Evolutionary conservation across 2,797 vertebrate species (phyloP).

Genomic region (Ptychadena robeensis): DNA sequence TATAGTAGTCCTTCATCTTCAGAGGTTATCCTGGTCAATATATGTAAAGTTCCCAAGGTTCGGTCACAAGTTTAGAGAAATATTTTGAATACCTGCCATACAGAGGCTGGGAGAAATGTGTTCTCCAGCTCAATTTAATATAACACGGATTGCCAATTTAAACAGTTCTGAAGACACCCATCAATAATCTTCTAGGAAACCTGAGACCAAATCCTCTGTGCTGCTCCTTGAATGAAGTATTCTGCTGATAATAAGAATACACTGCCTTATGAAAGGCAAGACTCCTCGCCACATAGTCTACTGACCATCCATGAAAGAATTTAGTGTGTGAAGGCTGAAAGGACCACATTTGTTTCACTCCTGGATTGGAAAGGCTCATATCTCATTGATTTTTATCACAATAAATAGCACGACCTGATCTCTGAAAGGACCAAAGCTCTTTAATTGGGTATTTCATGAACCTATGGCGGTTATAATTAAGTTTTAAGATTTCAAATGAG

Average conservation of each 20-base stretch:
- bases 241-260: conserved; percentile 48
- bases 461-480: background rate
- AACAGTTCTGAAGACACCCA: conserved; percentile 47
- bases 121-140: conserved; percentile 26
- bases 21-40: background rate
- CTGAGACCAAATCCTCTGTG: conserved; percentile 24
- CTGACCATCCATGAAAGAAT: conserved; percentile 42
- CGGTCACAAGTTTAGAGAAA: conserved; percentile 42
- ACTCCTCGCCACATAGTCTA: conserved; percentile 1
- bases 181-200: conserved; percentile 42
- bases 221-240: conserved; percentile 52
- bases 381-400: conserved; percentile 46
- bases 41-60: conserved; percentile 1
- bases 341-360: conserved; percentile 37
- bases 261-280: conserved; percentile 36
- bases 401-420: conserved; percentile 30
- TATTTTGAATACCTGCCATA: conserved; percentile 24
- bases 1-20: background rate
- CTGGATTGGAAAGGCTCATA: conserved; percentile 28
- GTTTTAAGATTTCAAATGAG: background rate
- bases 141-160: conserved; percentile 30
- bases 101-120: conserved; percentile 11
- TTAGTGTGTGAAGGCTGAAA: conserved; percentile 27
- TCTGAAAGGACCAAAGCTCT: conserved; percentile 3
- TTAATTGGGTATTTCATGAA: background rate